Evolutionary conservation across 53 echinoderm and acorn worm genomes (phyloP), one percentile per base, ranked within the genome.

Genomic region (Arbacia lixula): DNA sequence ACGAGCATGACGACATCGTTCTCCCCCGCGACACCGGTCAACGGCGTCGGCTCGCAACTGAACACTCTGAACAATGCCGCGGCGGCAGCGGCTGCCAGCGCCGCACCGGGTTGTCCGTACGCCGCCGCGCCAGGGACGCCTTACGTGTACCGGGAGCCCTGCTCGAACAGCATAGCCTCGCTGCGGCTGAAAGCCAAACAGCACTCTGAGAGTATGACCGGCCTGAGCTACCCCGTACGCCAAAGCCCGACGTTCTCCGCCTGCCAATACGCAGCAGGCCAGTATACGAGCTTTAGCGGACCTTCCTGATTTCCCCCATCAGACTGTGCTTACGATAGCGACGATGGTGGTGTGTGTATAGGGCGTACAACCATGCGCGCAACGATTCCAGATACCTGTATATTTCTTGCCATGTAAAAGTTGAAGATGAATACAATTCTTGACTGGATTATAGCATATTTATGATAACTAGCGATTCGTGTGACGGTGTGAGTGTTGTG

Each of bases 231-330:
- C 61, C 96, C 96, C n/a, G 93, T 96, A 0, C 63, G 82, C 9
- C 91, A 93, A 80, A 90, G 90, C 55, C 91, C 93, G 33, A 91
- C 96, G 16, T 87, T 96, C n/a, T 96, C 96, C 5, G 96, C 96
- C 29, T 96, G 96, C 72, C 96, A 96, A 77, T 96, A 96, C 71
- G 91, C 93, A 17, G 85, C 82, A 26, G 82, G 82, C 19, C 82
- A 81, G 64, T 81, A 81, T 46, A 81, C 82, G 2, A 63, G 82
- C 20, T 81, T 81, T 46, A 81, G 82, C 33, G 82, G 82, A 31
- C 82, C 82, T 9, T 81, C 82, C 43, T 81, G 82, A 81, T 81
- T 74, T 0, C 3, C 53, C 8, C 30, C 37, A 42, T 31, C 74
- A 31, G 50, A 42, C 25, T 34, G 20, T 57, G 22, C n/a, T 57